Percentiles rank a stretch among this genome's conserved stretches.
phyloP scores from a whole-genome alignment of 2,113 vertebrate species.

The Gallinago jamesoni region DNA sequence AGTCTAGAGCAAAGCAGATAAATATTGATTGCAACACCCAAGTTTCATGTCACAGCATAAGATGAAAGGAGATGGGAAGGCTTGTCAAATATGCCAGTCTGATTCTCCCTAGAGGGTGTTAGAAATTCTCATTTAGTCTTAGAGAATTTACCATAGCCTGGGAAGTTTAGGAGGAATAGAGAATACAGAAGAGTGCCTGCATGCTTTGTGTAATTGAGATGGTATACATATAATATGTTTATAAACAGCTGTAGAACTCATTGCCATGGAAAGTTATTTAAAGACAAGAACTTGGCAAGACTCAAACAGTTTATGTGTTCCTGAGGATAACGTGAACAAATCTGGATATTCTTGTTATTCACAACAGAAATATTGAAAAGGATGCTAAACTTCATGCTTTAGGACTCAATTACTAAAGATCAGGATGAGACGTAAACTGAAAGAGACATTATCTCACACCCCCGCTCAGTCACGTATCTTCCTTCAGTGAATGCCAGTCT shows the following conservation, averaged over 20 bases:
- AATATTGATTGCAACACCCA: slow-evolving; percentile 50
- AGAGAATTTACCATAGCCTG: slow-evolving; percentile 1
- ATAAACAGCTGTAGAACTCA: slow-evolving; percentile 48
- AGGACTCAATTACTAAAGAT: slow-evolving; percentile 3
- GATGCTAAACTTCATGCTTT: slow-evolving; percentile 36
- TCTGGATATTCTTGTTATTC: slow-evolving; percentile 48
- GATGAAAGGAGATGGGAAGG: slow-evolving; percentile 30
- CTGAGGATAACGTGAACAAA: slow-evolving; percentile 57
- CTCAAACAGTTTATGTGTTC: slow-evolving; percentile 8
- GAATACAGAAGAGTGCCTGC: not conserved
- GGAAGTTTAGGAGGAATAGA: not conserved
- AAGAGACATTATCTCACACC: slow-evolving; percentile 15
- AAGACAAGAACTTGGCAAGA: slow-evolving; percentile 26
- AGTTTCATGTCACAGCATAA: slow-evolving; percentile 42
- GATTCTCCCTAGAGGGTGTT: slow-evolving; percentile 37
- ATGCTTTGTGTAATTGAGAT: slow-evolving; percentile 23
- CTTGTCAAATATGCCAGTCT: slow-evolving; percentile 33
- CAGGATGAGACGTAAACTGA: not conserved
- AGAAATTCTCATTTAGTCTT: slow-evolving; percentile 33
- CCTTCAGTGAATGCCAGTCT: not conserved
- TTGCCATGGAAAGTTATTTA: slow-evolving; percentile 53
- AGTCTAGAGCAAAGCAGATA: slow-evolving; percentile 46
- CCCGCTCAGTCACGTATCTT: not conserved
- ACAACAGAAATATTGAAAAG: slow-evolving; percentile 40
- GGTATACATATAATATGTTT: slow-evolving; percentile 34